Conservation (phyloP, 30 jellyfish, hydroid and myxozoan species). For the Phacellophora camtschatica region DNA sequence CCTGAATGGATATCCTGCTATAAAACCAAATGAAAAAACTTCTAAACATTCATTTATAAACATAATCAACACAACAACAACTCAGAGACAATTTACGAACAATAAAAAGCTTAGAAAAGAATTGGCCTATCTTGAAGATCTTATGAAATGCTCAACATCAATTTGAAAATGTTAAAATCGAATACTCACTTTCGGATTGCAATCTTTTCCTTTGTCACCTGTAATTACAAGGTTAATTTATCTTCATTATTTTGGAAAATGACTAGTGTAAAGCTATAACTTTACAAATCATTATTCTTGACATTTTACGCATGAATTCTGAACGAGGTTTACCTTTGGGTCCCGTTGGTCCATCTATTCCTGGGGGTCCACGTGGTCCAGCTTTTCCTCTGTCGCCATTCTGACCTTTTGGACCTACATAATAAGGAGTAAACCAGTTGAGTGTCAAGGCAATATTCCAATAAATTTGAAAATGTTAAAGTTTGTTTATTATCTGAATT, state of each 20-base stretch:
- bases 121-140: neutral
- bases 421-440: no score
- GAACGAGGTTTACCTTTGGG: no score
- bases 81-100: no score
- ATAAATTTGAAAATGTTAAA: no score
- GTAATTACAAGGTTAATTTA: neutral
- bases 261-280: neutral
- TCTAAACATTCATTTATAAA: no score
- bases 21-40: no score
- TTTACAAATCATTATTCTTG: no score
- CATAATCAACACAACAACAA: no score
- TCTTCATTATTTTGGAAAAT: neutral
- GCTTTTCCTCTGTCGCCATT: conserved; percentile 4
- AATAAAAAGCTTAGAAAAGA: neutral
- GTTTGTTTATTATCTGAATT: no score
- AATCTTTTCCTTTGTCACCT: conserved; percentile 34
- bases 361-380: neutral
- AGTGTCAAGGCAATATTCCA: no score
- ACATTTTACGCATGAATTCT: no score
- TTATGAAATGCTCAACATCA: neutral
- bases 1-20: no score
- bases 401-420: conserved; percentile 10
- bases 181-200: neutral
- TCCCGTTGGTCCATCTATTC: conserved; percentile 22
- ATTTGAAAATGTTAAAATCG: neutral